Base-by-base conservation (phyloP, 2,113 vertebrate genomes). In the Siniperca chuatsi region DNA sequence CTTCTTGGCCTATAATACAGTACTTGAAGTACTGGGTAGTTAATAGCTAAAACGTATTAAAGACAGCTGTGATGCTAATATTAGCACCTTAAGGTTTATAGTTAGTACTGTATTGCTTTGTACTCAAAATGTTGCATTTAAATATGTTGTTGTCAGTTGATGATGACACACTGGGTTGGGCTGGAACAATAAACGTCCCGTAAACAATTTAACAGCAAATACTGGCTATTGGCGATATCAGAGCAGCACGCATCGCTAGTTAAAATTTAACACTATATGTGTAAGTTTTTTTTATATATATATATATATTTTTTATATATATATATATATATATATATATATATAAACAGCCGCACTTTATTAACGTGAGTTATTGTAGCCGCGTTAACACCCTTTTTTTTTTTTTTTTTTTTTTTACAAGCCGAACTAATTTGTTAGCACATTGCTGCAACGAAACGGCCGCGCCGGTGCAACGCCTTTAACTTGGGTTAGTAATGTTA, bases 111-210 rank as follows among this genome's bases (percentile, higher is more conserved):
- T 2, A 4, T 61, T 48, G 11, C 5, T 40, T 78, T 86, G 66
- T 65, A 12, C 18, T 68, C 10, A 4, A 69, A 48, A 62, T 65
- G 52, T 61, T 72, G 21, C 13, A 75, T 76, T 68, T 70, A 77
- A 50, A 82, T 62, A 83, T 83, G 80, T 85, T 81, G 77, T 74
- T 83, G 76, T 72, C 52, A 80, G 75, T 77, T 76, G 78, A 90
- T 79, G 86, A 87, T 92, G 90, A 92, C 79, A 87, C 79, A 88
- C 74, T 81, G 92, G 90, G 86, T 55, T 92, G 89, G 90, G 87
- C 88, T 87, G 78, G 50, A 87, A 89, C 87, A 84, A 85, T 82
- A 88, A 85, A 87, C 55, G 79, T 89, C 85, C 91, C 73, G 84
- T 84, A 83, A 90, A 88, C 76, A 89, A 84, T 87, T 87, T 72